phyloP scores from a whole-genome alignment of 2,797 vertebrate genomes.

The Dermochelys coriacea region DNA sequence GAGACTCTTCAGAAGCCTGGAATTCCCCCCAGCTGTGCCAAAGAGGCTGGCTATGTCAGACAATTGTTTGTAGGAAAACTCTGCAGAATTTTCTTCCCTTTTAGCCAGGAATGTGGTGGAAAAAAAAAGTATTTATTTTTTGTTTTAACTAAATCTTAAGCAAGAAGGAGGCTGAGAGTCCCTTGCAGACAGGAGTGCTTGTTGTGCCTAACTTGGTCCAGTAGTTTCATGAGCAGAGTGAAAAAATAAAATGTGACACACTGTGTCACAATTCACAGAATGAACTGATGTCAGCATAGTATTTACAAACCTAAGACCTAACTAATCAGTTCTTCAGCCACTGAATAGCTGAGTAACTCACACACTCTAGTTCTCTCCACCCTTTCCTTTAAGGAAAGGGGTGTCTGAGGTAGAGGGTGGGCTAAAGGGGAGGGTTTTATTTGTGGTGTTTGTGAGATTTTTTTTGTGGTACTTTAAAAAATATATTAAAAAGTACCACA shows the following conservation, averaged over 20 bases:
- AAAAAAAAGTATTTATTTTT: neutral
- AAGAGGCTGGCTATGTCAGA: rapidly evolving
- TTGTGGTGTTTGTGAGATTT: rapidly evolving
- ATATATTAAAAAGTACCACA: neutral
- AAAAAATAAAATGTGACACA: neutral
- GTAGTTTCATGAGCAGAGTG: neutral
- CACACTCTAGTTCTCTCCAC: neutral
- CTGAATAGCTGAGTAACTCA: neutral
- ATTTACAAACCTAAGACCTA: neutral
- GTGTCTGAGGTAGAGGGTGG: neutral
- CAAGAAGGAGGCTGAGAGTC: neutral
- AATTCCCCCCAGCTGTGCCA: conserved; percentile 15
- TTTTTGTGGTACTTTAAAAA: neutral
- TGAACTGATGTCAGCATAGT: neutral
- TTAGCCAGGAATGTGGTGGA: neutral
- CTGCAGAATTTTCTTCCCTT: conserved; percentile 9
- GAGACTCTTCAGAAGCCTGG: neutral
- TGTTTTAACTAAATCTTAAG: neutral
- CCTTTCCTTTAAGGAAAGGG: rapidly evolving
- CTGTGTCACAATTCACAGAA: neutral
- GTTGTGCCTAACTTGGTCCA: neutral
- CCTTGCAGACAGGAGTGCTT: conserved; percentile 6
- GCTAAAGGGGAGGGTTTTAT: neutral
- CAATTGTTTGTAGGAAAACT: neutral
- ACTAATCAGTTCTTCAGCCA: neutral